Evolutionary conservation across 2,888 invertebrate genomes (phyloP), one percentile per base, ranked within the genome.

Genomic region (Agapetus fuscipes): DNA sequence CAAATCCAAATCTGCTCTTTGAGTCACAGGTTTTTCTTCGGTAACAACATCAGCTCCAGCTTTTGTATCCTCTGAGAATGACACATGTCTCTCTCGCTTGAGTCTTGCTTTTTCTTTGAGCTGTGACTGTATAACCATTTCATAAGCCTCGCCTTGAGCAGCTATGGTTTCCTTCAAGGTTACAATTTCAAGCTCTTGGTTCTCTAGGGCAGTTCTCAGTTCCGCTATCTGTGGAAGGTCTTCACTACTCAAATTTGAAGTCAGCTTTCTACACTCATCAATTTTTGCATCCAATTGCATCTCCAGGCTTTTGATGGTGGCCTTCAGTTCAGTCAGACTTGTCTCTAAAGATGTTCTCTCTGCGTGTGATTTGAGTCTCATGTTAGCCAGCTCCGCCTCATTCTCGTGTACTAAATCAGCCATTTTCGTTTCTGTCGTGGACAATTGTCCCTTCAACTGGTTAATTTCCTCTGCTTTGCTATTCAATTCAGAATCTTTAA

Each of bases 181-280:
- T 4, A 83, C 80, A 49, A 85, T 81, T 59, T 83, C 83, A 38
- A 78, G 58, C 51, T 82, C 80, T 55, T 84, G 84, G 34, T 69
- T 74, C 53, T 80, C 79, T 34, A 85, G 62, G 1, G 74, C 76
- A 2, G 61, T 55, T 52, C 77, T 72, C 52, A 79, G 58, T 53
- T 80, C 78, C 0, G 56, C 51, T n/a, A 73, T 50, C 52, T 72
- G 76, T 24, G 57, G 62, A 6, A 70, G 61, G 51, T 77, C 69
- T 48, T 76, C 75, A 49, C 72, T 68, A 32, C 74, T 56, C 11
- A 69, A 52, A 16, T 58, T 58, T 49, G 61, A 62, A 50, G 68
- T 67, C 1, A 73, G 53, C 51, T 61, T 66, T 34, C 62, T 66
- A 48, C 66, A 67, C 56, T 72, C 71, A 27, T 62, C 50, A 42